A percentile compares a stretch with the other conserved stretches of the same genome.
Evolutionary conservation across 2,888 invertebrate genomes (phyloP).

Genomic region (Byasa hedistus): DNA sequence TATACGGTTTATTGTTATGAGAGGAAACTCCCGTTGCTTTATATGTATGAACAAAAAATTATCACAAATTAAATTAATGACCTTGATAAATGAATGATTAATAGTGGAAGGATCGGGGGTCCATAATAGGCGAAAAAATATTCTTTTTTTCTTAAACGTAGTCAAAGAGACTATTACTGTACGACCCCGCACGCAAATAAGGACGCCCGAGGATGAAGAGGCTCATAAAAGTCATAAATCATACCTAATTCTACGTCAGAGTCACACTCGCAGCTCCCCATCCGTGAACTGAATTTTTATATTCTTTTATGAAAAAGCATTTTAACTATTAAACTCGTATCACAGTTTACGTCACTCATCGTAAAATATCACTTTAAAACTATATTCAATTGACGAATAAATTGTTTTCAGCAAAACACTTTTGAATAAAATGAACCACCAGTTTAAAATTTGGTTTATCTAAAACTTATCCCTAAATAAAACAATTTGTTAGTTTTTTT

Average conservation of each 20-base stretch:
- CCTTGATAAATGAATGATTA: slow-evolving; percentile 10
- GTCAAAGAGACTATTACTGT: slow-evolving; percentile 31
- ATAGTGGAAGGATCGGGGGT: slow-evolving; percentile 9
- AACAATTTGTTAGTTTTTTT: no score
- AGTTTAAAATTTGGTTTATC: no score
- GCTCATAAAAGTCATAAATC: slow-evolving; percentile 72
- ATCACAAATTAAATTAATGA: slow-evolving; percentile 3
- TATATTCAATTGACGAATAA: no score
- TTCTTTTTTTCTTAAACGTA: slow-evolving; percentile 16
- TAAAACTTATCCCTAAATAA: no score
- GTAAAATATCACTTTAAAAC: not conserved
- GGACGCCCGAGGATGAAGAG: slow-evolving; percentile 51
- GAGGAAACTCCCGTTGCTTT: not conserved
- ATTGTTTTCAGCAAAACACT: no score
- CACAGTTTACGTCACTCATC: not conserved
- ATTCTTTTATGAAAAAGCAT: slow-evolving; percentile 37
- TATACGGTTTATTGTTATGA: no score
- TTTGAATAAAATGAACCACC: no score
- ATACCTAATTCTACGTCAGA: slow-evolving; percentile 65
- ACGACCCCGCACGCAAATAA: slow-evolving; percentile 53
- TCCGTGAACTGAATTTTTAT: slow-evolving; percentile 69
- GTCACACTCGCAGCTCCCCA: slow-evolving; percentile 54
- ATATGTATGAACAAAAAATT: not conserved
- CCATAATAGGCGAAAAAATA: slow-evolving; percentile 9
- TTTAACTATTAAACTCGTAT: slow-evolving; percentile 19